Evolutionary conservation across 1,140 invertebrate genomes (phyloP), one percentile per base, ranked within the genome.

Genomic region (Scylla paramamosain): DNA sequence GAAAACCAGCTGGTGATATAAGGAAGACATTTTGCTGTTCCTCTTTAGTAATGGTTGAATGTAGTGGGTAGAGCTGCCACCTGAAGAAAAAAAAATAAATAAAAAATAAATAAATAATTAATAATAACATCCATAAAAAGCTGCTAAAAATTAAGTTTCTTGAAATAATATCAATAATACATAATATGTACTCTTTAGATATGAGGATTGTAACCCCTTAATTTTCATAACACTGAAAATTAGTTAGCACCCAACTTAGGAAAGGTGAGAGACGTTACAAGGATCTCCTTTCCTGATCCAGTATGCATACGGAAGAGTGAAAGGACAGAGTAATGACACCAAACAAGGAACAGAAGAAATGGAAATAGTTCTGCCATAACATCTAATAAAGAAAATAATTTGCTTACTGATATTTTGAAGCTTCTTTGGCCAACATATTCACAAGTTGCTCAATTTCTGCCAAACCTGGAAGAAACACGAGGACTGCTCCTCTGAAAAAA

Each of bases 381-480:
- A 59, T 59, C 52, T 14, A 92, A 39, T 45, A 39, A n/a, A 77
- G 4, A 3, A 39, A 39, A 39, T 29, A 83, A 1, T 8, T n/a
- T 59, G 86, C 95, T 95, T 89, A 93, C 88, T 93, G 92, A 46
- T 59, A 92, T 45, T 82, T 94, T 25, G 93, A 28, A 59, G 87
- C 46, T 12, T 96, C 86, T 7, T 96, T 96, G 0, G 94, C 83
- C 83, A 97, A 90, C 20, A 93, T 94, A 86, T 96, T 96, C 84
- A 96, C 96, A 94, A 98, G 96, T 90, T 98, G 97, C 97, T 98
- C 98, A 95, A 99, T 99, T 97, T 99, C 98, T 96, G 97, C 97
- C 83, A 98, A 98, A 94, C 99, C 99, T 31, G 99, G 99, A 89
- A 99, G 96, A 97, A 99, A 99, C 95, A 99, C 97, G 0, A 99